These are phyloP conservation scores for Montipora foliosa DNA, from an alignment of 64 coral and sea anemone species.

Conservation along the genomic window DNA sequence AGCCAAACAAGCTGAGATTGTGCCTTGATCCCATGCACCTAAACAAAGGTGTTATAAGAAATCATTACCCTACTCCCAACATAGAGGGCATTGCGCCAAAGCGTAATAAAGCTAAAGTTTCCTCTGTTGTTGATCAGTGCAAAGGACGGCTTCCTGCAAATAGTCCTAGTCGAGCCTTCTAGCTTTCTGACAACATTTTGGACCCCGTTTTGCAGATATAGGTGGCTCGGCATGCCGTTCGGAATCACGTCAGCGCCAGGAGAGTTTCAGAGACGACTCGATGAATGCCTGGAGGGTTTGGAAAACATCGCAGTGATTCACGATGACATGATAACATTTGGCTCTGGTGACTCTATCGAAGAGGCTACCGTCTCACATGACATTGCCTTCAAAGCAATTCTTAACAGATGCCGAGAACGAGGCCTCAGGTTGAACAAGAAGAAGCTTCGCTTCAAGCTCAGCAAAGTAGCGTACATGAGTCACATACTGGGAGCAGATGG, in stretches of 20 bases:
- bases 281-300: conserved; percentile 30
- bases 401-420: conserved; percentile 25
- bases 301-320: conserved; percentile 8
- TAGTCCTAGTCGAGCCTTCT: conserved; percentile 25
- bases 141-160: conserved; percentile 53
- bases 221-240: conserved; percentile 59
- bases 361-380: not conserved
- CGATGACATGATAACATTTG: conserved; percentile 47
- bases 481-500: conserved; percentile 1
- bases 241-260: conserved; percentile 12
- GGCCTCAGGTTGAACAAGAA: not conserved
- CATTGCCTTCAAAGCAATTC: not conserved
- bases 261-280: conserved; percentile 27
- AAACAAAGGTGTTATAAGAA: conserved; percentile 60
- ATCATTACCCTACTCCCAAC: conserved; percentile 58
- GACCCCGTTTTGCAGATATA: conserved; percentile 39
- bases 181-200: conserved; percentile 73
- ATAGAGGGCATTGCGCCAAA: conserved; percentile 36
- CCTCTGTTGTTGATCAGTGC: conserved; percentile 14
- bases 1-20: conserved; percentile 59
- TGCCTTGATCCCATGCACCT: conserved; percentile 52
- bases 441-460: conserved; percentile 12
- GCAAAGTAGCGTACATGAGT: not conserved
- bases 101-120: conserved; percentile 49
- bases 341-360: not conserved